Conservation (phyloP, 2,888 invertebrate genomes). For the Apamea crenata region DNA sequence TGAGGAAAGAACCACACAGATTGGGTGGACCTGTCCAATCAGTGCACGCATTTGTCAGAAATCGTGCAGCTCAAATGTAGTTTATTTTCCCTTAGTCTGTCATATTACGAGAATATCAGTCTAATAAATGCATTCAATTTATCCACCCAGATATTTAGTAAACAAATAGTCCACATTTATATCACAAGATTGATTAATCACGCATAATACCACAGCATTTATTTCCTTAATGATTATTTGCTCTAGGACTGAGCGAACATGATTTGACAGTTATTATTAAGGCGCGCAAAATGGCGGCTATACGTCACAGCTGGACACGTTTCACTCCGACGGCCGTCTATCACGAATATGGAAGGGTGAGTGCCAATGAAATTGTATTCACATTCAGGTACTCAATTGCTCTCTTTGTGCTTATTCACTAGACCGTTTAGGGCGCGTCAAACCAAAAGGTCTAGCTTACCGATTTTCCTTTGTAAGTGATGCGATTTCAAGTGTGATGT, state of each 20-base stretch:
- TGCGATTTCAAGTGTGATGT: neutral
- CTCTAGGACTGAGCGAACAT: slow-evolving; percentile 9
- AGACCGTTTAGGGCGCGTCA: slow-evolving; percentile 40
- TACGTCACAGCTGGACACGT: slow-evolving; percentile 40
- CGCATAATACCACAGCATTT: slow-evolving; percentile 4
- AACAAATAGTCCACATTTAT: slow-evolving; percentile 25
- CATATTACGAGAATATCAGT: slow-evolving; percentile 7
- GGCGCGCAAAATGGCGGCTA: slow-evolving; percentile 45
- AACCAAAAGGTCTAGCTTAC: slow-evolving; percentile 24
- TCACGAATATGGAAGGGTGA: slow-evolving; percentile 49
- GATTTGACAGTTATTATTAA: slow-evolving; percentile 45
- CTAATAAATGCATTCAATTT: slow-evolving; percentile 24
- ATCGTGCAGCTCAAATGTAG: too few species aligned
- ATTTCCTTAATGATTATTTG: slow-evolving; percentile 47
- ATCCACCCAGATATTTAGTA: slow-evolving; percentile 5
- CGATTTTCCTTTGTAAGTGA: slow-evolving; percentile 23
- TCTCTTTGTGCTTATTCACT: slow-evolving; percentile 56
- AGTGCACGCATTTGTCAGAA: too few species aligned
- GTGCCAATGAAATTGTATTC: slow-evolving; percentile 60
- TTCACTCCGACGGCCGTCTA: slow-evolving; percentile 26
- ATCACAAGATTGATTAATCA: slow-evolving; percentile 24
- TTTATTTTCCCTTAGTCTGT: neutral
- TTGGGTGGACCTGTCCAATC: too few species aligned
- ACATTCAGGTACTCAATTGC: slow-evolving; percentile 49
- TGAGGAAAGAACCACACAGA: too few species aligned